These are phyloP conservation scores for Parasteatoda tepidariorum DNA, from an alignment of 1,140 invertebrate species.

Conservation along the genomic window DNA sequence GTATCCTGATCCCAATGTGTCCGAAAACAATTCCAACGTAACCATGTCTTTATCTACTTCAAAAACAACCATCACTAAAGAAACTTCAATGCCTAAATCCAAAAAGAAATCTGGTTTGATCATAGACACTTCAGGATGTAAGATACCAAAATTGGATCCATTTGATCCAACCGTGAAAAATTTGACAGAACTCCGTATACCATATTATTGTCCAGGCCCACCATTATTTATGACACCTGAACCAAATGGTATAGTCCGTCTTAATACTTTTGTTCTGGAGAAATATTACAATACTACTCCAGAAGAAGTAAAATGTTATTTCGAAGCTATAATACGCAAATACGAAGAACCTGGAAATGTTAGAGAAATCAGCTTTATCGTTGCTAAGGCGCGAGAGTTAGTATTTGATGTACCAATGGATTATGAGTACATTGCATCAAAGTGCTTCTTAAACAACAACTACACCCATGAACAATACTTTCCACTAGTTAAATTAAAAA, in stretches of 20 bases:
- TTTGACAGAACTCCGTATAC: slow-evolving; percentile 73
- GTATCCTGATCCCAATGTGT: too few species aligned
- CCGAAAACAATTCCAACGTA: too few species aligned
- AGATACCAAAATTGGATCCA: slow-evolving; percentile 81
- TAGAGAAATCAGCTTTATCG: slow-evolving; percentile 20
- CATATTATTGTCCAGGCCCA: slow-evolving; percentile 72
- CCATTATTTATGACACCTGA: slow-evolving; percentile 66
- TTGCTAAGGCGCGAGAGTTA: background rate
- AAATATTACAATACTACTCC: slow-evolving; percentile 2
- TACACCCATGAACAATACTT: slow-evolving; percentile 17
- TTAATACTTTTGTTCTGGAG: slow-evolving; percentile 26
- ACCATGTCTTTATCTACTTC: too few species aligned
- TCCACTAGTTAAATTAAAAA: slow-evolving; percentile 21
- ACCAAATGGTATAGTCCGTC: background rate
- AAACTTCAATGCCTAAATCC: too few species aligned
- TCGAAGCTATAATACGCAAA: slow-evolving; percentile 1
- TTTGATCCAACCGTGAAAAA: slow-evolving; percentile 76
- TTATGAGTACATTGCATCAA: slow-evolving; percentile 16
- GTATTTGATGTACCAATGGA: slow-evolving; percentile 26
- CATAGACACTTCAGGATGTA: slow-evolving; percentile 80
- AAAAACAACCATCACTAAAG: too few species aligned
- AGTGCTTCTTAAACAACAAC: background rate
- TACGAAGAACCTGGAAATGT: background rate
- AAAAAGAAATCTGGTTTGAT: slow-evolving; percentile 66
- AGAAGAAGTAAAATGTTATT: background rate